Base-by-base conservation (phyloP, 2,888 invertebrate genomes). In the Acanthococcus lagerstroemiae region DNA sequence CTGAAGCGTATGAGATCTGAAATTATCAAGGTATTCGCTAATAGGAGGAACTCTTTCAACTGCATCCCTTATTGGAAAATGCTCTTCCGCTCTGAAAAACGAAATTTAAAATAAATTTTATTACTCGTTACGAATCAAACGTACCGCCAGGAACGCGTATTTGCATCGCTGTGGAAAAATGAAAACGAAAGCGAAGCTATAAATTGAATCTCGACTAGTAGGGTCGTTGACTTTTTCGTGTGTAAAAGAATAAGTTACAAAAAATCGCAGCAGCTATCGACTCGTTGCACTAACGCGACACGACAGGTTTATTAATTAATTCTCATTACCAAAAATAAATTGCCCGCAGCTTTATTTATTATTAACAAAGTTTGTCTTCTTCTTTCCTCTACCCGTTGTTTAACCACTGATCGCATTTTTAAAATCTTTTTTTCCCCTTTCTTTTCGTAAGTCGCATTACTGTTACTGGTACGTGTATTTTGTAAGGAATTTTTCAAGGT, bases 61-160 rank as follows among this genome's bases (percentile, higher is more conserved):
- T 0, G 87, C 84, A 73, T 87, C 86, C 71, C 87, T 79, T 50
- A 87, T 75, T 1, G 86, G 86, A 60, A 84, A 70, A 67, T 84
- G 77, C 68, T 78, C 74, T 74, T 81, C 72, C 74, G 79, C 70
- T 75, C 80, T 74, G 77, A 70, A 72, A 75, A 74, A 73, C n/a
- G n/a, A n/a, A 72, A 26, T 55, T 66, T 52, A 50, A n/a, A 67
- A 9, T 44, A n/a, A 67, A 45, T n/a, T 24, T 46, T 7, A 48
- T 44, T 25, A 21, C 17, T 25, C 24, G 45, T 27, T 24, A n/a
- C 7, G 7, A 50, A 12, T 50, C 12, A 50, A 50, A 15, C 7
- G 12, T 50, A 7, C 6, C 7, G 17, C 7, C 7, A 12, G 7
- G 17, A 7, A 17, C 19, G 17, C 7, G 7, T 7, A 17, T 12